These are phyloP conservation scores for Eueides isabella DNA, from an alignment of 1,140 invertebrate genomes.

Conservation along the genomic window DNA sequence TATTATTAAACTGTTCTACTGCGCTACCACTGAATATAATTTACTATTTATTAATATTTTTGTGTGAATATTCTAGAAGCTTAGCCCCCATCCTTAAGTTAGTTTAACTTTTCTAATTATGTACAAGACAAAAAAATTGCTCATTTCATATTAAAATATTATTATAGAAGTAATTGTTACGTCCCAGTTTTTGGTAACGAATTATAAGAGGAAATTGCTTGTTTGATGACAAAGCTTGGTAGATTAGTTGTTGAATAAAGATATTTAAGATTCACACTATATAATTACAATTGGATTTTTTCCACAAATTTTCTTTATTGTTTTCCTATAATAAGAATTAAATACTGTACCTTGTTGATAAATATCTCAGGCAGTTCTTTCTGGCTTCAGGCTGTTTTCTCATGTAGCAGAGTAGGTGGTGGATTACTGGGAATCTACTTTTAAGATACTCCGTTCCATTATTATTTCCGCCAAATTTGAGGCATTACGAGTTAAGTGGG, in stretches of 20 bases:
- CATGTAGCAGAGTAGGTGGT: too few species aligned
- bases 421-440: too few species aligned
- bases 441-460: too few species aligned
- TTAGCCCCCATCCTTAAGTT: background rate
- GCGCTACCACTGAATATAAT: background rate
- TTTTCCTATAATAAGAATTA: too few species aligned
- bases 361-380: too few species aligned
- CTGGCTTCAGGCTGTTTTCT: too few species aligned
- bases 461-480: too few species aligned
- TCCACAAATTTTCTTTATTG: too few species aligned
- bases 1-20: background rate
- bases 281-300: too few species aligned
- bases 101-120: slow-evolving; percentile 3
- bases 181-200: background rate
- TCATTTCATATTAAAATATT: slow-evolving; percentile 3
- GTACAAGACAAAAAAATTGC: background rate
- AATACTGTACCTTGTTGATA: too few species aligned
- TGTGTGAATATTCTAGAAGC: background rate
- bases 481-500: too few species aligned
- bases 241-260: background rate
- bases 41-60: background rate
- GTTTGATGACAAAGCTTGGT: background rate
- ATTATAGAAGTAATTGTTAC: background rate
- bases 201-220: background rate
- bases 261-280: background rate